A percentile compares a stretch with the other conserved stretches of the same genome.
These are phyloP conservation scores for Resseliella maxima DNA, from an alignment of 2,888 invertebrate species.

Conservation along the genomic window DNA sequence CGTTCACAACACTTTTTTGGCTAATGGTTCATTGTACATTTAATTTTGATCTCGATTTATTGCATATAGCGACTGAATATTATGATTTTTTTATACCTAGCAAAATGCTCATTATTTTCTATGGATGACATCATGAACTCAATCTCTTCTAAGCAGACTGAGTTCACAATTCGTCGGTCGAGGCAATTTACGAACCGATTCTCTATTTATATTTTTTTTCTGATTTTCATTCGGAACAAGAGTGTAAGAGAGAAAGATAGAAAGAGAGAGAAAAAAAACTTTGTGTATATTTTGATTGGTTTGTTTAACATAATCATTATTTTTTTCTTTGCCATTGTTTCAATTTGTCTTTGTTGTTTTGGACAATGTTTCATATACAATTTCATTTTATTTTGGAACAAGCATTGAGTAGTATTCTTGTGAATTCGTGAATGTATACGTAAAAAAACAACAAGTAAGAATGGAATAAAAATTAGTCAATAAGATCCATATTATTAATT, in stretches of 20 bases:
- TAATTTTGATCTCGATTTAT: conserved; percentile 47
- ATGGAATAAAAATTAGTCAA: conserved; percentile 32
- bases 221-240: neutral
- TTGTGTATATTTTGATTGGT: conserved; percentile 42
- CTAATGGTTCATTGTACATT: conserved; percentile 42
- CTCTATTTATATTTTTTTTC: neutral
- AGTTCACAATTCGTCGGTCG: neutral
- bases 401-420: conserved; percentile 30
- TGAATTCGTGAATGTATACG: conserved; percentile 53
- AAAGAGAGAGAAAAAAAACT: neutral
- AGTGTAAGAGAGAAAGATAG: neutral
- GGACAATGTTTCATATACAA: neutral
- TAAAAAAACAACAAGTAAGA: conserved; percentile 43
- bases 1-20: neutral
- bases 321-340: neutral
- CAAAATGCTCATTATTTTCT: conserved; percentile 34
- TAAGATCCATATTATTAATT: conserved; percentile 43
- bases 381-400: neutral
- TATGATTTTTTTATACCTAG: conserved; percentile 40
- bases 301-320: neutral
- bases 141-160: neutral
- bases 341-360: conserved; percentile 6
- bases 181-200: conserved; percentile 50
- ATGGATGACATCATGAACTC: neutral
- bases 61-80: conserved; percentile 36